A percentile compares a stretch with the other conserved stretches of the same genome.
phyloP scores from a whole-genome alignment of 2,797 vertebrate genomes.

The Sternarchorhynchus goeldii region DNA sequence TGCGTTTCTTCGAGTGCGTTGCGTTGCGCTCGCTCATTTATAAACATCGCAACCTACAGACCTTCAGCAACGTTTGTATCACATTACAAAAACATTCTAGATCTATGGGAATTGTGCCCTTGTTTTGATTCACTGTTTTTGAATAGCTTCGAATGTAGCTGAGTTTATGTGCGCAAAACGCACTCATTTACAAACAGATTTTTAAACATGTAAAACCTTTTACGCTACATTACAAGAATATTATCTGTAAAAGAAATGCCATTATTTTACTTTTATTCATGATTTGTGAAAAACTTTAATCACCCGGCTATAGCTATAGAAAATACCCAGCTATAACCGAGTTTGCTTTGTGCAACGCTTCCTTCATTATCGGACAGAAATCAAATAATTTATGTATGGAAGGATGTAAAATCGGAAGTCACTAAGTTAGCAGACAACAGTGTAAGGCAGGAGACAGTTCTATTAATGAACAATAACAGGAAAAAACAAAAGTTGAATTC shows the following conservation, averaged over 20 bases:
- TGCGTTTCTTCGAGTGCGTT: conserved; percentile 27
- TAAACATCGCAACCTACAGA: conserved; percentile 16
- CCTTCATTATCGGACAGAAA: conserved; percentile 72
- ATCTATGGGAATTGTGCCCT: not conserved
- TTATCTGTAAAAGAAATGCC: conserved; percentile 53
- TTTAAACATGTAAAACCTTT: conserved; percentile 21
- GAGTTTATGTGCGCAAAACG: conserved; percentile 56
- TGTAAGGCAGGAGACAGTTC: conserved; percentile 74
- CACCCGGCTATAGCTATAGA: conserved; percentile 51
- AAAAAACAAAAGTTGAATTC: conserved; percentile 74
- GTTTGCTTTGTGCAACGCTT: conserved; percentile 68
- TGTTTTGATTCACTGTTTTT: not conserved
- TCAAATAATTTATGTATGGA: conserved; percentile 75
- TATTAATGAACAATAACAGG: conserved; percentile 80
- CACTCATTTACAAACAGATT: not conserved
- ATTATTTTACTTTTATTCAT: conserved; percentile 54
- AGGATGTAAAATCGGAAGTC: conserved; percentile 77
- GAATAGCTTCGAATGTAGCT: conserved; percentile 45
- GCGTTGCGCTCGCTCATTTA: not conserved
- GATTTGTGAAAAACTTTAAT: conserved; percentile 45
- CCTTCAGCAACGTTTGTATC: conserved; percentile 1
- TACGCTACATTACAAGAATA: conserved; percentile 4
- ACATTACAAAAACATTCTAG: conserved; percentile 21
- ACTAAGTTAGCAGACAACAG: conserved; percentile 67
- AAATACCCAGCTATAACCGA: conserved; percentile 63